These are phyloP conservation scores for Chrysotoxum bicinctum DNA, from an alignment of 2,888 invertebrate genomes.

Conservation along the genomic window DNA sequence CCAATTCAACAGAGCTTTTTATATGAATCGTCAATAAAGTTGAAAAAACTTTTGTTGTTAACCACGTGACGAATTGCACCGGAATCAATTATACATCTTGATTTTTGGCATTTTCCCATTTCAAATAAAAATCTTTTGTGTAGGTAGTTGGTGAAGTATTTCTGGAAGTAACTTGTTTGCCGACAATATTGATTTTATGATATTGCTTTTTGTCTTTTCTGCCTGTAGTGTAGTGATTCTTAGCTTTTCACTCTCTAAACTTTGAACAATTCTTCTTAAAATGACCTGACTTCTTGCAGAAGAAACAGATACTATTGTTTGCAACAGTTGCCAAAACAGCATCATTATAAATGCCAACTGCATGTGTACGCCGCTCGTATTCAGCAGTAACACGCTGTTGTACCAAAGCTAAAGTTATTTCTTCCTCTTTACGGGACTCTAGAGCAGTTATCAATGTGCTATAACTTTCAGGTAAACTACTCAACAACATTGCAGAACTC, in stretches of 20 bases:
- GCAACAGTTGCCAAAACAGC: not conserved
- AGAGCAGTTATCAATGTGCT: not conserved
- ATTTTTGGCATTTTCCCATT: not conserved
- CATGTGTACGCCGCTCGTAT: not conserved
- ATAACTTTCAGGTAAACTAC: not conserved
- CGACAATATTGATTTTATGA: not conserved
- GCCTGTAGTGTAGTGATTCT: not conserved
- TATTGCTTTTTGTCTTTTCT: not conserved
- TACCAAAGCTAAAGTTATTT: not conserved
- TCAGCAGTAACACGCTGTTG: not conserved
- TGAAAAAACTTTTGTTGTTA: not conserved
- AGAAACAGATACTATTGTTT: not conserved
- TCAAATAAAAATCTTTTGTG: not conserved
- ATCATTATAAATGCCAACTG: not conserved
- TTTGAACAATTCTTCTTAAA: not conserved
- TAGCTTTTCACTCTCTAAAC: not conserved
- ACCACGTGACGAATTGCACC: slow-evolving; percentile 5
- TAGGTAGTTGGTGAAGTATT: not conserved
- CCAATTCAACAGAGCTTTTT: not conserved
- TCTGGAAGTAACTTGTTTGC: not conserved
- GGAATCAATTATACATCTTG: not conserved
- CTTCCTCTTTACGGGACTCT: not conserved
- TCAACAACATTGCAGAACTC: not conserved
- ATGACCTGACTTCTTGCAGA: not conserved
- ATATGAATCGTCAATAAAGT: not conserved